Evolutionary conservation across 2,797 vertebrate genomes (phyloP).

Genomic region (Coccyzus lansbergi): DNA sequence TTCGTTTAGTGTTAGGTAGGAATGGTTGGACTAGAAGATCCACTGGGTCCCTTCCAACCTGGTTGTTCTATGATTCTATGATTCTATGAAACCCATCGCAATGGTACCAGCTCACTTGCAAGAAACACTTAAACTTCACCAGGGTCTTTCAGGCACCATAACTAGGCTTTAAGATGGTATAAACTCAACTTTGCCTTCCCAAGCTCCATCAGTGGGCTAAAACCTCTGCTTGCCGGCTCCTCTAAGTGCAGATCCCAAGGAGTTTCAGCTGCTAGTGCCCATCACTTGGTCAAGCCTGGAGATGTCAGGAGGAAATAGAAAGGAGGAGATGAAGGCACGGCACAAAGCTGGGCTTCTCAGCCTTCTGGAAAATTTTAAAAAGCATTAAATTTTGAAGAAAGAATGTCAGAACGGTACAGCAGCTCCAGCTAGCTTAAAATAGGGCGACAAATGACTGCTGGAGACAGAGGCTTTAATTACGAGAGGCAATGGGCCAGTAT

Average conservation of each 20-base stretch:
- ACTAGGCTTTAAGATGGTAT: background rate
- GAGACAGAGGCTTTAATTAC: background rate
- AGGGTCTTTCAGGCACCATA: background rate
- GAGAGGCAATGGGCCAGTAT: background rate
- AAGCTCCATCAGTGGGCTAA: accelerated
- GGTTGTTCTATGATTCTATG: too few species aligned
- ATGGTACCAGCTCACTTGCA: background rate
- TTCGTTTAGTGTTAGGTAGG: too few species aligned
- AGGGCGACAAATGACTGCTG: background rate
- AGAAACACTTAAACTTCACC: background rate
- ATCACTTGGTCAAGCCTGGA: background rate
- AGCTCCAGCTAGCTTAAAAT: slow-evolving; percentile 14
- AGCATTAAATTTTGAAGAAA: slow-evolving; percentile 26
- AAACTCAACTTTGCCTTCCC: background rate
- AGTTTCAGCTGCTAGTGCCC: background rate
- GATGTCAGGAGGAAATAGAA: background rate
- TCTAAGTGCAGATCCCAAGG: accelerated
- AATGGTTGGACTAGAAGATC: too few species aligned
- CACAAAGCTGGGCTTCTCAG: background rate
- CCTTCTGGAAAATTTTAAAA: background rate
- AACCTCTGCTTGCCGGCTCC: accelerated
- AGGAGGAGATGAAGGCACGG: accelerated
- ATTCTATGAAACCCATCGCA: background rate
- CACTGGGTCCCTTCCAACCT: too few species aligned
- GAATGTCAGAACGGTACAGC: background rate